Percentiles rank a stretch among this genome's conserved stretches.
phyloP scores from a whole-genome alignment of 2,888 invertebrate species.

The Lycocerus yunnanus region DNA sequence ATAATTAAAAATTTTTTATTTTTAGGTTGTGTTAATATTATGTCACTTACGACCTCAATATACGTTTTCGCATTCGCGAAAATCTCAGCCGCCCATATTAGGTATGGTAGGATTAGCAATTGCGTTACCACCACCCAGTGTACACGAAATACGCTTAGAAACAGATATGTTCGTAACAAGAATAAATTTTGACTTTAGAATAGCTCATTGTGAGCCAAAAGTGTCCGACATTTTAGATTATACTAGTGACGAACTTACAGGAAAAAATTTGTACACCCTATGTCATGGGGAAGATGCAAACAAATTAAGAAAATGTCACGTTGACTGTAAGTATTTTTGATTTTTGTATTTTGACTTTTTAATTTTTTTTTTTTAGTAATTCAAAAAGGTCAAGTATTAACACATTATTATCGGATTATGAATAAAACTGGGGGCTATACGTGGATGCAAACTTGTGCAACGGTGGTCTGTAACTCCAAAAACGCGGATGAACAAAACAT shows the following conservation, averaged over 20 bases:
- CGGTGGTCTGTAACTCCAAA: conserved; percentile 93
- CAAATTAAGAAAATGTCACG: conserved; percentile 91
- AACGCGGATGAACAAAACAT: conserved; percentile 97
- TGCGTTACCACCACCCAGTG: conserved; percentile 94
- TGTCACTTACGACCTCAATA: conserved; percentile 92
- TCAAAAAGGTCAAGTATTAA: conserved; percentile 94
- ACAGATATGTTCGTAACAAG: conserved; percentile 96
- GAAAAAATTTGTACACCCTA: conserved; percentile 90
- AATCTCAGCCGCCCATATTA: conserved; percentile 82
- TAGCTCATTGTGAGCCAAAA: conserved; percentile 97
- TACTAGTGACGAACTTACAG: conserved; percentile 90
- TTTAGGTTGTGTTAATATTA: conserved; percentile 90
- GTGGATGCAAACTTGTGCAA: conserved; percentile 97
- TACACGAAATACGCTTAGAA: conserved; percentile 94
- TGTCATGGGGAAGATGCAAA: conserved; percentile 96
- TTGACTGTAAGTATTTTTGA: conserved; percentile 78
- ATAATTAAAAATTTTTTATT: too few species aligned
- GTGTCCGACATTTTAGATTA: conserved; percentile 93
- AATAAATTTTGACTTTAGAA: conserved; percentile 93
- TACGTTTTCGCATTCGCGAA: conserved; percentile 88
- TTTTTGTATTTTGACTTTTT: not conserved
- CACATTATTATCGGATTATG: conserved; percentile 94
- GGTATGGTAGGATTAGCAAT: conserved; percentile 96
- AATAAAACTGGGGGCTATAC: conserved; percentile 96
- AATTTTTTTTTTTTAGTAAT: conserved; percentile 72